Percentiles rank a stretch among this genome's conserved stretches.
Evolutionary conservation across 2,113 vertebrate genomes (phyloP).

Genomic region (Orycteropus afer): DNA sequence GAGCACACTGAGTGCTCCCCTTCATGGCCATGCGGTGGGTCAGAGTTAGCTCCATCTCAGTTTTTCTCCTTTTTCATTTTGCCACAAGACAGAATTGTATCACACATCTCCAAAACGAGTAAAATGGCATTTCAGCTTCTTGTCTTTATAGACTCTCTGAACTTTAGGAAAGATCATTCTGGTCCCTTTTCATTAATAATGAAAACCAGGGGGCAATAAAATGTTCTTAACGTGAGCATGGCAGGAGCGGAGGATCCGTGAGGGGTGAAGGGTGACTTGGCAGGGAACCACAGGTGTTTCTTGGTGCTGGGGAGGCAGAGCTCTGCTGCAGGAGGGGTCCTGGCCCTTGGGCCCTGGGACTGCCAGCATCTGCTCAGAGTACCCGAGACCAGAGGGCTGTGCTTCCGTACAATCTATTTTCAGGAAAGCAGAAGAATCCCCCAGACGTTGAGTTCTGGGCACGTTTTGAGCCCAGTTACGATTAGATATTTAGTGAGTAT

Average conservation of each 20-base stretch:
- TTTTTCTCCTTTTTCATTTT: constrained; percentile 79
- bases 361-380: rapidly evolving
- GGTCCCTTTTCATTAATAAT: constrained; percentile 93
- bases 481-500: background rate
- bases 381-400: rapidly evolving
- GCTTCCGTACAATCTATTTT: rapidly evolving
- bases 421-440: background rate
- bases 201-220: constrained; percentile 92
- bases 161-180: constrained; percentile 92
- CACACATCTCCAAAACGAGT: constrained; percentile 89
- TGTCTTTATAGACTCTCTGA: constrained; percentile 93
- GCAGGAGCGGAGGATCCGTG: constrained; percentile 65
- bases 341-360: background rate
- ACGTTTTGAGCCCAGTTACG: background rate
- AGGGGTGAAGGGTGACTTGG: constrained; percentile 79
- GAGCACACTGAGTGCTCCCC: background rate
- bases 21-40: rapidly evolving
- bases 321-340: background rate
- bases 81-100: constrained; percentile 89
- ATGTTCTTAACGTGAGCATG: constrained; percentile 84
- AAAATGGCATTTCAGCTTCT: constrained; percentile 91
- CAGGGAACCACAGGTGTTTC: constrained; percentile 83
- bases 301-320: constrained; percentile 31
- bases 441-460: background rate
- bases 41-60: constrained; percentile 25